Evolutionary conservation across 2,797 vertebrate genomes (phyloP).

Genomic region (Lagodon rhomboides): DNA sequence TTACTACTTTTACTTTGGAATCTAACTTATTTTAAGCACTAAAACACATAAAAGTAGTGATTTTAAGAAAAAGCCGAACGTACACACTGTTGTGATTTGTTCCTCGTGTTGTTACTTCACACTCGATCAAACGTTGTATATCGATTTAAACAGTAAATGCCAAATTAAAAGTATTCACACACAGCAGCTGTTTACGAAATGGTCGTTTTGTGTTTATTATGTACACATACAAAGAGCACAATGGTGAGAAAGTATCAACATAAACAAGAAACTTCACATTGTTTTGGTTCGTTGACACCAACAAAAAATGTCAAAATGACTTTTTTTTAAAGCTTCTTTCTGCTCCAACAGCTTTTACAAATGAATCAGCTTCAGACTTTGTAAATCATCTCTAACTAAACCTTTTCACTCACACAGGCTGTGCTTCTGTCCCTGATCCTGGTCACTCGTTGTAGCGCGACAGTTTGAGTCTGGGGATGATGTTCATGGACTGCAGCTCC

Average conservation of each 20-base stretch:
- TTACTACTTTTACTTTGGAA: no score
- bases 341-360: not conserved
- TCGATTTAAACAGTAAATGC: not conserved
- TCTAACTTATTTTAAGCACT: no score
- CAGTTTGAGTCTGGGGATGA: conserved; percentile 96
- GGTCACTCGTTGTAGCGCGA: conserved; percentile 95
- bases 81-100: no score
- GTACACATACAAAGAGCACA: conserved; percentile 61
- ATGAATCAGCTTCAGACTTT: conserved; percentile 5
- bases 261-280: conserved; percentile 28
- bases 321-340: not conserved
- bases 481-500: conserved; percentile 99
- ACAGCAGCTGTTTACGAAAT: conserved; percentile 42
- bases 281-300: conserved; percentile 29
- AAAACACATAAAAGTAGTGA: no score
- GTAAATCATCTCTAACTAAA: not conserved
- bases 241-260: conserved; percentile 41
- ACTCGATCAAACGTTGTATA: no score
- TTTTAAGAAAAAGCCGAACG: no score
- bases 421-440: conserved; percentile 18
- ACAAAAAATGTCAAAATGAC: conserved; percentile 33
- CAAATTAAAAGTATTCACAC: conserved; percentile 21
- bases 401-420: conserved; percentile 46
- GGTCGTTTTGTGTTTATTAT: conserved; percentile 72
- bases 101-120: no score